These are phyloP conservation scores for Phylloscopus trochiloides DNA, from an alignment of 2,113 vertebrate genomes.

Conservation along the genomic window DNA sequence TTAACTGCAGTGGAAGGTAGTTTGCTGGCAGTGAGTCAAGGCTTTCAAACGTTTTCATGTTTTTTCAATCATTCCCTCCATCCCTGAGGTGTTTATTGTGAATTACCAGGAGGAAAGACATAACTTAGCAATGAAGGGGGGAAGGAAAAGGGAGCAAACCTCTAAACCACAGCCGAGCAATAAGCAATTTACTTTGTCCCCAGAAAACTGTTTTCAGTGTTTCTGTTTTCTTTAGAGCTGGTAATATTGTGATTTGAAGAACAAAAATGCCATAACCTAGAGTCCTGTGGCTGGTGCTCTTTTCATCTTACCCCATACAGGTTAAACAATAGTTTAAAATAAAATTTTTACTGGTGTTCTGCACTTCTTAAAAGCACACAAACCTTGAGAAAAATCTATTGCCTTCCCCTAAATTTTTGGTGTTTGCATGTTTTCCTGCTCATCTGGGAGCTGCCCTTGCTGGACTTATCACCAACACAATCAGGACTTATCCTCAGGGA, in stretches of 20 bases:
- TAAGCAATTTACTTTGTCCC: neutral
- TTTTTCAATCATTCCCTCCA: neutral
- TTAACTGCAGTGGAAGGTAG: neutral
- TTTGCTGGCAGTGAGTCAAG: neutral
- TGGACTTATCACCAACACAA: neutral
- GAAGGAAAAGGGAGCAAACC: neutral
- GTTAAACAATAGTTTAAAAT: constrained; percentile 36
- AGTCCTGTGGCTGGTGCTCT: neutral
- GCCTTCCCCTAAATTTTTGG: neutral
- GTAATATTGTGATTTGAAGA: constrained; percentile 9
- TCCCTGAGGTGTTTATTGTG: neutral
- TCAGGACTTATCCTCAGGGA: neutral
- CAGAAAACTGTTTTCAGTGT: neutral
- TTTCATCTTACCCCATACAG: neutral
- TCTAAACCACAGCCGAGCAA: neutral
- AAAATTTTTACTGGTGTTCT: constrained; percentile 26
- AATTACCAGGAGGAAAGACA: neutral
- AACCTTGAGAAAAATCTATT: neutral
- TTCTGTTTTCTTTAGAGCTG: constrained; percentile 22
- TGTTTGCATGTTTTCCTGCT: neutral
- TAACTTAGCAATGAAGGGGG: neutral
- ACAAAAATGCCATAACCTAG: neutral
- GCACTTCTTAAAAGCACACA: neutral
- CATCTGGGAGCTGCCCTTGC: neutral
- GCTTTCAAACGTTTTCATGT: neutral